A percentile compares a stretch with the other conserved stretches of the same genome.
phyloP scores from a whole-genome alignment of 2,888 invertebrate genomes.

The Hydriomena furcata region DNA sequence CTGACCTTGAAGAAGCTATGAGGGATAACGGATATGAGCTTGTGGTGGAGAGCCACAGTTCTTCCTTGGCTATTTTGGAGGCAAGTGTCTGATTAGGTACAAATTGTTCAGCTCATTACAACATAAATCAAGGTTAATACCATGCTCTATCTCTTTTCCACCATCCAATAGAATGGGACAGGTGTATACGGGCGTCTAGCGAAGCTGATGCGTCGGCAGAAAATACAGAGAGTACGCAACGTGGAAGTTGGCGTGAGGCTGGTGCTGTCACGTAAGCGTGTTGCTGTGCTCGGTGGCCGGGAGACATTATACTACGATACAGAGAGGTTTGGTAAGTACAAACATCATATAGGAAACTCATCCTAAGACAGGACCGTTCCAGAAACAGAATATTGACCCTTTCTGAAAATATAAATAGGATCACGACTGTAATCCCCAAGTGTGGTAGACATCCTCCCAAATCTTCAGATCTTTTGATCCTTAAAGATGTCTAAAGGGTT shows the following conservation, averaged over 20 bases:
- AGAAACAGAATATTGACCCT: too few relatives aligned
- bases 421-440: too few relatives aligned
- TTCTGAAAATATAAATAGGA: too few relatives aligned
- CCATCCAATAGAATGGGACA: slow-evolving; percentile 85
- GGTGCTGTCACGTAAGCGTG: slow-evolving; percentile 83
- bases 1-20: slow-evolving; percentile 87
- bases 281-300: slow-evolving; percentile 88
- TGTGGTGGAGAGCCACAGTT: slow-evolving; percentile 89
- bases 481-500: too few relatives aligned
- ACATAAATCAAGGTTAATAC: too few relatives aligned
- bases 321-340: slow-evolving; percentile 85
- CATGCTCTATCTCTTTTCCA: neutral
- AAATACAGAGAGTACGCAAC: slow-evolving; percentile 85
- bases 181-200: slow-evolving; percentile 89
- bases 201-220: slow-evolving; percentile 85
- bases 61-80: slow-evolving; percentile 87
- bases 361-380: too few relatives aligned
- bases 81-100: slow-evolving; percentile 58
- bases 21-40: slow-evolving; percentile 85
- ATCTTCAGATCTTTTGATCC: too few relatives aligned
- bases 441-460: too few relatives aligned
- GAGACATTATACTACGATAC: slow-evolving; percentile 91
- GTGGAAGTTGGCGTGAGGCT: slow-evolving; percentile 88
- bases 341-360: too few relatives aligned
- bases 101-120: too few relatives aligned